A percentile compares a stretch with the other conserved stretches of the same genome.
Evolutionary conservation across 1,140 invertebrate species (phyloP).

Genomic region (Paramacrobiotus metropolitanus): DNA sequence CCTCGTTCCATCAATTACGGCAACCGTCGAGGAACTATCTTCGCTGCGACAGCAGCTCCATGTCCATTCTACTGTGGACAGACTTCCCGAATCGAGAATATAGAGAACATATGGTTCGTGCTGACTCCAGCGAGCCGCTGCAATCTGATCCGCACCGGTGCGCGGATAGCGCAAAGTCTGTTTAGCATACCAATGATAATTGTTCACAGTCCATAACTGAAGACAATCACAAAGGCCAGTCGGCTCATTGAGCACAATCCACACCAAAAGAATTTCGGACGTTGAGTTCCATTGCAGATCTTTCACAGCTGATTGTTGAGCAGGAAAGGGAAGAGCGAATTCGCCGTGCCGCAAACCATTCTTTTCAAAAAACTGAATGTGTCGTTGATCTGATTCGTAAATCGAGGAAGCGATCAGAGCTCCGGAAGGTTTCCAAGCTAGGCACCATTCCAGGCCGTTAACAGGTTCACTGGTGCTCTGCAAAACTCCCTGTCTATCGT

Average conservation of each 20-base stretch:
- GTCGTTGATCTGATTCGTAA: neutral
- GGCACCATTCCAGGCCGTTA: constrained; percentile 36
- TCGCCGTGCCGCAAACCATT: constrained; percentile 70
- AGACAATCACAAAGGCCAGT: constrained; percentile 21
- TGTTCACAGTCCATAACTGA: constrained; percentile 51
- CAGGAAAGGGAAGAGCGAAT: constrained; percentile 39
- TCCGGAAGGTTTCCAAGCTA: constrained; percentile 37
- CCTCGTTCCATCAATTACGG: constrained; percentile 49
- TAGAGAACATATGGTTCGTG: neutral
- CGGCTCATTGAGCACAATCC: constrained; percentile 24
- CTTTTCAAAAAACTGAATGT: constrained; percentile 59
- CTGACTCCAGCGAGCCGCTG: neutral
- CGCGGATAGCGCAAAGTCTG: constrained; percentile 33
- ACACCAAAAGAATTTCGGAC: constrained; percentile 44
- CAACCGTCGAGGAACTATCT: constrained; percentile 28
- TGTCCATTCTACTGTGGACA: neutral
- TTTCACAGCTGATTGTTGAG: constrained; percentile 26
- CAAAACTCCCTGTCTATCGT: constrained; percentile 42
- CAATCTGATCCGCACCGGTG: constrained; percentile 13
- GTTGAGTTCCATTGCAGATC: constrained; percentile 49
- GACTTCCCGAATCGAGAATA: neutral
- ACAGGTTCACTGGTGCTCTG: constrained; percentile 44
- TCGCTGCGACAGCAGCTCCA: constrained; percentile 19
- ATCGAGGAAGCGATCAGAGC: constrained; percentile 10
- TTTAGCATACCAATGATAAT: constrained; percentile 78